A percentile compares a stretch with the other conserved stretches of the same genome.
These are phyloP conservation scores for Pseudochirops corinnae DNA, from an alignment of 2,797 vertebrate species.

Conservation along the genomic window DNA sequence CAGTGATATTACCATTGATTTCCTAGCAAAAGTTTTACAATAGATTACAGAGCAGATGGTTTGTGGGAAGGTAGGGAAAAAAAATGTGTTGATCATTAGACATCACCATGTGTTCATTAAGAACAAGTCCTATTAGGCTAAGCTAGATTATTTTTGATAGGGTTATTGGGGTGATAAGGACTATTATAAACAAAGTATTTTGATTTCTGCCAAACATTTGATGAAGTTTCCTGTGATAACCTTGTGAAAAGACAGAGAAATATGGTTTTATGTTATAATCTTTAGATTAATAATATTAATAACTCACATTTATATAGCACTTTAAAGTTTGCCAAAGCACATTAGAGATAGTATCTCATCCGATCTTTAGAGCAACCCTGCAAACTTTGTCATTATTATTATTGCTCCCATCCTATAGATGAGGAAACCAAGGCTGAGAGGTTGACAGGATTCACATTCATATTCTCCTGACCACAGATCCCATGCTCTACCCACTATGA, in stretches of 20 bases:
- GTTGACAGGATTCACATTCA: not conserved
- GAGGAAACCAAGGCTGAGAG: not conserved
- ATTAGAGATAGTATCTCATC: not conserved
- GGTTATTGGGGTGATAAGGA: slow-evolving; percentile 40
- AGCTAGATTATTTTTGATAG: slow-evolving; percentile 27
- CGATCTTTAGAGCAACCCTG: not conserved
- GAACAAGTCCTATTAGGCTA: slow-evolving; percentile 15
- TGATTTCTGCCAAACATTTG: slow-evolving; percentile 53
- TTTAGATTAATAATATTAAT: not conserved
- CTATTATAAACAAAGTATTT: slow-evolving; percentile 33
- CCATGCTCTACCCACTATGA: not conserved
- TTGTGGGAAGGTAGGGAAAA: slow-evolving; percentile 4
- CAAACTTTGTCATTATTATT: not conserved
- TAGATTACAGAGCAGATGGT: not conserved
- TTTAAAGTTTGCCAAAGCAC: not conserved
- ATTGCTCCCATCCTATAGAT: not conserved
- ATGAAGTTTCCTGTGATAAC: slow-evolving; percentile 14
- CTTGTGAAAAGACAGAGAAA: not conserved
- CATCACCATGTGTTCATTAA: slow-evolving; percentile 17
- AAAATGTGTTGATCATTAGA: slow-evolving; percentile 6
- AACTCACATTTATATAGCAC: not conserved
- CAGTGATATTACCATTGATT: not conserved
- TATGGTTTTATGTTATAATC: not conserved
- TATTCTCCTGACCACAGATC: not conserved
- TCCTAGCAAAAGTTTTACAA: not conserved